A percentile compares a stretch with the other conserved stretches of the same genome.
These are phyloP conservation scores for Selenia dentaria DNA, from an alignment of 2,888 invertebrate genomes.

Conservation along the genomic window DNA sequence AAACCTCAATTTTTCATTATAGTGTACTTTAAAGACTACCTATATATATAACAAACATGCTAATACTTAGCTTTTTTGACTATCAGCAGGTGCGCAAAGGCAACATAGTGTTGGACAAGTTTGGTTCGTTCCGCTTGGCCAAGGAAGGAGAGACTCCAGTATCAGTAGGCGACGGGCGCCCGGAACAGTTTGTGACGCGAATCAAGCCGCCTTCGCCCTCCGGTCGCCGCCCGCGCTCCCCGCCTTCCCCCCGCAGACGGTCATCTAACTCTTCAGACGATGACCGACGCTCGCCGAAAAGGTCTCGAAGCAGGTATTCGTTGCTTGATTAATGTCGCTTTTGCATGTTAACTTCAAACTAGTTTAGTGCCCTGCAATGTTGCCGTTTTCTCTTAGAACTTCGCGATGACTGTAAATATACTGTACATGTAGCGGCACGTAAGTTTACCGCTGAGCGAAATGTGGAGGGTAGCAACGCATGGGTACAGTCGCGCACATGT, in stretches of 20 bases:
- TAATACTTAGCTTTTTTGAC: no score
- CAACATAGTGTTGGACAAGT: constrained; percentile 88
- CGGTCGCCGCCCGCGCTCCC: constrained; percentile 69
- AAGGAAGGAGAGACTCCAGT: constrained; percentile 81
- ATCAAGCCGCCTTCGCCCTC: constrained; percentile 73
- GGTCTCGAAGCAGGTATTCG: constrained; percentile 69
- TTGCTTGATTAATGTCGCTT: constrained; percentile 2
- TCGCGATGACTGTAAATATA: no score
- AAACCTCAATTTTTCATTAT: no score
- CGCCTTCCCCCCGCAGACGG: constrained; percentile 72
- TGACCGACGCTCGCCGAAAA: constrained; percentile 61
- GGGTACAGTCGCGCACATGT: no score
- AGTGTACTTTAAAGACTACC: no score
- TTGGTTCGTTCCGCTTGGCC: constrained; percentile 88
- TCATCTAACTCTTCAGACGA: constrained; percentile 75
- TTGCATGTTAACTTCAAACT: neutral
- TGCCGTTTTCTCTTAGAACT: no score
- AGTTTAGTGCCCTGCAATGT: no score
- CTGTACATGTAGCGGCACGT: no score
- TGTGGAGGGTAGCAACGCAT: no score
- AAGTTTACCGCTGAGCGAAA: no score
- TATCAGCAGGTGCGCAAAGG: constrained; percentile 83
- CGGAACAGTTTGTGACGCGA: constrained; percentile 80
- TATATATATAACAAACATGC: no score
- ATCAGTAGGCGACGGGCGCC: constrained; percentile 74